Evolutionary conservation across 2,797 vertebrate species (phyloP).

Genomic region (Siniperca obscura): DNA sequence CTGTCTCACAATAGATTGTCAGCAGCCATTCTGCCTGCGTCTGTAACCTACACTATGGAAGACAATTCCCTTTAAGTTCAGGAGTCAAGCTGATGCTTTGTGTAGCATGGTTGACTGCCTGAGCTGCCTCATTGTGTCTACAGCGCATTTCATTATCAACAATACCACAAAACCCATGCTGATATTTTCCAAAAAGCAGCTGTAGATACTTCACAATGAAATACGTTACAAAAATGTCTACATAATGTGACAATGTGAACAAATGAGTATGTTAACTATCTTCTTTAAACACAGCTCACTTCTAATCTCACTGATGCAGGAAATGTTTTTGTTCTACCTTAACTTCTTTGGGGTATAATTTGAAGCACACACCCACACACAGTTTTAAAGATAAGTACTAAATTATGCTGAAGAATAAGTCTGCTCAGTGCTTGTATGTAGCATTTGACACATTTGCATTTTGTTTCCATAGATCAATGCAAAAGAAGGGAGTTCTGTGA

Average conservation of each 20-base stretch:
- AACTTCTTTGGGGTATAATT: slow-evolving; percentile 30
- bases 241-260: neutral
- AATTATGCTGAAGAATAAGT: slow-evolving; percentile 25
- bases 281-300: slow-evolving; percentile 19
- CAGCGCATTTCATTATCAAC: slow-evolving; percentile 24
- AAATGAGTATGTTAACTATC: neutral
- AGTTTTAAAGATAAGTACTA: slow-evolving; percentile 30
- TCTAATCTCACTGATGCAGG: slow-evolving; percentile 32
- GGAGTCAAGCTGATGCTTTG: slow-evolving; percentile 43
- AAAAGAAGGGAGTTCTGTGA: slow-evolving; percentile 6
- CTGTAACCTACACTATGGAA: slow-evolving; percentile 21
- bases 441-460: slow-evolving; percentile 49
- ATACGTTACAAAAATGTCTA: neutral
- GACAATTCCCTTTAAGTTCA: slow-evolving; percentile 36
- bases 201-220: neutral
- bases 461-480: slow-evolving; percentile 16
- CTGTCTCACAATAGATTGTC: slow-evolving; percentile 2
- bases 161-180: neutral
- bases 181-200: slow-evolving; percentile 25
- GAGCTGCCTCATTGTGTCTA: slow-evolving; percentile 39
- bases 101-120: slow-evolving; percentile 13
- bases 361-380: slow-evolving; percentile 57
- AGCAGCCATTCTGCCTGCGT: slow-evolving; percentile 18
- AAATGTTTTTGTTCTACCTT: slow-evolving; percentile 27
- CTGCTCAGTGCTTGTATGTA: slow-evolving; percentile 6